Evolutionary conservation across 2,113 vertebrate species (phyloP).

Genomic region (Cavia aperea): DNA sequence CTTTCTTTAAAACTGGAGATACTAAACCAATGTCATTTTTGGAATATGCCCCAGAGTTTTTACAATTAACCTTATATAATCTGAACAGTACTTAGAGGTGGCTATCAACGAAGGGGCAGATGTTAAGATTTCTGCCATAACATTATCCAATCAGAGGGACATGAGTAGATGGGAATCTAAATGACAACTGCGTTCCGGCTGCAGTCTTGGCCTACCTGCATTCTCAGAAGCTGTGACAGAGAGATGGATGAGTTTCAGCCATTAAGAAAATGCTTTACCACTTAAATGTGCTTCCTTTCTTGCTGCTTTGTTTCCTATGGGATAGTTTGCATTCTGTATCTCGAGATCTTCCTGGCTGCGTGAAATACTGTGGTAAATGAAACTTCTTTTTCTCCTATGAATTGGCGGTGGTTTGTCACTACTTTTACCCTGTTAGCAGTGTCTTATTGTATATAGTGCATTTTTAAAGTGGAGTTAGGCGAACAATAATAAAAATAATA

Average conservation of each 20-base stretch:
- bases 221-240: conserved; percentile 12
- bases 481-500: conserved; percentile 25
- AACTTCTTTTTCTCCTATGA: background rate
- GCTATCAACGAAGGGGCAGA: background rate
- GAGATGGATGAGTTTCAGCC: background rate
- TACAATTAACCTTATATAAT: background rate
- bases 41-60: background rate
- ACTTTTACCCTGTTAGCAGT: background rate
- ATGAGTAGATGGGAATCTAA: background rate
- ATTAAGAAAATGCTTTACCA: background rate
- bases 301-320: background rate
- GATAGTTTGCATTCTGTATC: background rate
- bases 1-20: background rate
- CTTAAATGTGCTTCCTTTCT: background rate
- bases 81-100: background rate
- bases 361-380: conserved; percentile 2
- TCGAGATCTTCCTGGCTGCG: background rate
- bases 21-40: conserved; percentile 13
- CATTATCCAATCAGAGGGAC: conserved; percentile 24
- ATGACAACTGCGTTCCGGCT: background rate
- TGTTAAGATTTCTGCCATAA: conserved; percentile 2
- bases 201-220: background rate
- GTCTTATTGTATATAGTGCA: background rate
- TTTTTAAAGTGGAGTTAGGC: background rate
- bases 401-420: background rate